A percentile compares a stretch with the other conserved stretches of the same genome.
phyloP scores from a whole-genome alignment of 1,140 invertebrate genomes.

The Mactra quadrangularis region DNA sequence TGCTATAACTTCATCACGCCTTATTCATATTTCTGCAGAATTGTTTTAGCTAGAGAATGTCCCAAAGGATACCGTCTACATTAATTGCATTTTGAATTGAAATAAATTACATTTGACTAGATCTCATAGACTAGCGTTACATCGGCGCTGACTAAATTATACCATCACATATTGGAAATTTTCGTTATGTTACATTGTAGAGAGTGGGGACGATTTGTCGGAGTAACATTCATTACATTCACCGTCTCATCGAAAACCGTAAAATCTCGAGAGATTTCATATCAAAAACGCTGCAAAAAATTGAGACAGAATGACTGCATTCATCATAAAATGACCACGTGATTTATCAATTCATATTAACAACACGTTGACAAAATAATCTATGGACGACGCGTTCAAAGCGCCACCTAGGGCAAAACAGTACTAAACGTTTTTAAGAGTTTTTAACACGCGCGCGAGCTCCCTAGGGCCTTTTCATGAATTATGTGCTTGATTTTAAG shows the following conservation, averaged over 20 bases:
- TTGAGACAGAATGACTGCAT: neutral
- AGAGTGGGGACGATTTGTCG: neutral
- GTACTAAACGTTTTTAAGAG: too few species aligned
- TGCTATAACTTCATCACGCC: constrained; percentile 8
- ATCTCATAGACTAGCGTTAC: constrained; percentile 29
- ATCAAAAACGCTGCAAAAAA: neutral
- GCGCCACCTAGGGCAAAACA: too few species aligned
- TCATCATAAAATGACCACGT: too few species aligned
- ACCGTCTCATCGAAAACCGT: neutral
- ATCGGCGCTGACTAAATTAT: constrained; percentile 21
- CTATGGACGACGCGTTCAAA: too few species aligned
- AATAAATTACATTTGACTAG: constrained; percentile 50
- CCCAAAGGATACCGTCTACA: constrained; percentile 21
- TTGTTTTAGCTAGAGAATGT: constrained; percentile 35
- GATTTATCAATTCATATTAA: too few species aligned
- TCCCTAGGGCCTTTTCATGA: too few species aligned
- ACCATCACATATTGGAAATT: neutral
- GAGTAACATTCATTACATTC: constrained; percentile 4
- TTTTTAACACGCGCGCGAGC: too few species aligned
- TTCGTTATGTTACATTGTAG: too few species aligned
- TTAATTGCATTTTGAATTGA: constrained; percentile 54
- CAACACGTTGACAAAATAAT: too few species aligned
- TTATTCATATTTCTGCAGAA: constrained; percentile 40
- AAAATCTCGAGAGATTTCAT: constrained; percentile 13
- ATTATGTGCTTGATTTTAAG: too few species aligned